Conservation (phyloP, 2,797 vertebrate genomes). For the Dromococcyx pavoninus region DNA sequence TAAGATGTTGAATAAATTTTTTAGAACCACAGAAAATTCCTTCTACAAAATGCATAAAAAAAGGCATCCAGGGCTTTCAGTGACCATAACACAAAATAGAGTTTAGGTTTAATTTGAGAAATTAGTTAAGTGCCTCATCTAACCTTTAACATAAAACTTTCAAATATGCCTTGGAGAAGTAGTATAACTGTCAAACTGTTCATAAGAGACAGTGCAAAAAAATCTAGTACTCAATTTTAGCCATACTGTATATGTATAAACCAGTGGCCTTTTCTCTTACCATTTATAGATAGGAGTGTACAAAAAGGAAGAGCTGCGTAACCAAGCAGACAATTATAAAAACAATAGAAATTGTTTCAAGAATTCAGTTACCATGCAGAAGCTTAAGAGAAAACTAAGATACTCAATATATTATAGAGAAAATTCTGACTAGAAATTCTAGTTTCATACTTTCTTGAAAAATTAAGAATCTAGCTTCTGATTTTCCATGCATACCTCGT, state of each 20-base stretch:
- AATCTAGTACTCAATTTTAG: not conserved
- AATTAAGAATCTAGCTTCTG: not conserved
- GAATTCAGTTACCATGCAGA: not conserved
- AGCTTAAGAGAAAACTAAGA: not conserved
- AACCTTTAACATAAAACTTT: not conserved
- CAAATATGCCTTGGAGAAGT: slow-evolving; percentile 10
- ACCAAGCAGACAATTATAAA: not conserved
- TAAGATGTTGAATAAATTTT: not conserved
- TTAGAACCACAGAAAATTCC: slow-evolving; percentile 18
- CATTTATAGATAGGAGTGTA: accelerated
- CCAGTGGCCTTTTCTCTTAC: not conserved
- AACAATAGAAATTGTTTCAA: not conserved
- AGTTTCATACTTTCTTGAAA: not conserved
- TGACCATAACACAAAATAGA: not conserved
- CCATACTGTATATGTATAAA: not conserved
- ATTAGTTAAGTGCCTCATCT: not conserved
- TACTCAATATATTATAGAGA: not conserved
- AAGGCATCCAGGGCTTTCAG: not conserved
- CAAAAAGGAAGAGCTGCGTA: not conserved
- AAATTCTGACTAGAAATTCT: not conserved
- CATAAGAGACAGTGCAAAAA: not conserved
- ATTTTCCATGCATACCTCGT: not conserved
- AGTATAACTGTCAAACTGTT: not conserved
- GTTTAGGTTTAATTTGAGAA: not conserved
- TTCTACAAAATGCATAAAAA: not conserved